Evolutionary conservation across 2,797 vertebrate genomes (phyloP).

Genomic region (Lepilemur ruficaudatus): DNA sequence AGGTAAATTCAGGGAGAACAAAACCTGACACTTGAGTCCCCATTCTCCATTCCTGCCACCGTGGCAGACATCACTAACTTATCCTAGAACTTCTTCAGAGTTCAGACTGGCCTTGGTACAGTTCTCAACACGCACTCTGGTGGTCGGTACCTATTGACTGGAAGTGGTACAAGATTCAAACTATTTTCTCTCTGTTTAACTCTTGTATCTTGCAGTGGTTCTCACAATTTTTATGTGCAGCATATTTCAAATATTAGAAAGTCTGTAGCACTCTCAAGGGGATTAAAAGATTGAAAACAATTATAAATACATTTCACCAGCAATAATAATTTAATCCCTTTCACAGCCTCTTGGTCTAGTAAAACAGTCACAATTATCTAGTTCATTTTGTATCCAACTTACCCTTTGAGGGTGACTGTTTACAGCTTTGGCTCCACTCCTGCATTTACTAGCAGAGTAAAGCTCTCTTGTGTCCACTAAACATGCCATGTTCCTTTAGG

Average conservation of each 20-base stretch:
- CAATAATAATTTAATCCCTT: not conserved
- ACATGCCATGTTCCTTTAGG: not conserved
- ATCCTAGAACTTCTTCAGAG: not conserved
- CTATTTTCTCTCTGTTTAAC: constrained; percentile 23
- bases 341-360: not conserved
- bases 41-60: not conserved
- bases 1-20: constrained; percentile 27
- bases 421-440: not conserved
- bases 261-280: constrained; percentile 60
- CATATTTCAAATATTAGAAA: constrained; percentile 32
- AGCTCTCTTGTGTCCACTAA: not conserved
- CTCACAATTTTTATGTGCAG: not conserved
- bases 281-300: constrained; percentile 69
- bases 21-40: not conserved
- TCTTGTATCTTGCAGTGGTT: not conserved
- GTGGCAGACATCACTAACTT: constrained; percentile 32
- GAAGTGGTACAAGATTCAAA: not conserved
- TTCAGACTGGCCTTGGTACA: not conserved
- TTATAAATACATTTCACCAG: constrained; percentile 3
- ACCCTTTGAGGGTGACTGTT: not conserved
- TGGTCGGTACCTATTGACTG: not conserved
- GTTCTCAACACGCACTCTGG: not conserved
- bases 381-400: not conserved
- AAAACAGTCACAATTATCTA: not conserved
- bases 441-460: not conserved